phyloP scores from a whole-genome alignment of 2,113 vertebrate genomes.

The Tyto alba region DNA sequence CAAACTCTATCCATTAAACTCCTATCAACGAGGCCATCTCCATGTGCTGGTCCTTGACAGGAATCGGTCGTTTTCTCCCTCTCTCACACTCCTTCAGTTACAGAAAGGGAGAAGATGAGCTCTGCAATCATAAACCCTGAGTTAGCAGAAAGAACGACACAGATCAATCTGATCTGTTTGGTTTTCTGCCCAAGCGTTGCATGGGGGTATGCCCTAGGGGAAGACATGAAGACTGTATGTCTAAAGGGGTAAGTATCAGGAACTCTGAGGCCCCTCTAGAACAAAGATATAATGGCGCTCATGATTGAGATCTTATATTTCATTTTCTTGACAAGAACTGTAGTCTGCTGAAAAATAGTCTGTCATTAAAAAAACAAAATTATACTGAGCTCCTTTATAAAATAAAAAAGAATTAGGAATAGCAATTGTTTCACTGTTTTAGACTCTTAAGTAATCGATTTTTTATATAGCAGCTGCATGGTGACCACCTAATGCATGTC shows the following conservation, averaged over 20 bases:
- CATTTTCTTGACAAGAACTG: not conserved
- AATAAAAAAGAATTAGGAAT: not conserved
- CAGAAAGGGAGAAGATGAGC: not conserved
- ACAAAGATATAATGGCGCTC: not conserved
- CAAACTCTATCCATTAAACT: not conserved
- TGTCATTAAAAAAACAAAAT: not conserved
- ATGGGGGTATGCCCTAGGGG: accelerated
- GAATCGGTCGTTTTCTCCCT: not conserved
- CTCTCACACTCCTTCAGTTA: not conserved
- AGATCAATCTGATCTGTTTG: not conserved
- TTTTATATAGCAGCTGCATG: not conserved
- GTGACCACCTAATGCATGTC: not conserved
- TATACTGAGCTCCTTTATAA: not conserved
- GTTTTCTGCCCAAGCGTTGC: not conserved
- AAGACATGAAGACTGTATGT: not conserved
- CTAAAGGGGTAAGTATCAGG: not conserved
- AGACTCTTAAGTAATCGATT: not conserved
- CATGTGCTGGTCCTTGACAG: not conserved
- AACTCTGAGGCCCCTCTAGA: not conserved
- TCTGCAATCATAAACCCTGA: not conserved
- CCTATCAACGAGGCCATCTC: not conserved
- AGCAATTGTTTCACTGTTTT: not conserved
- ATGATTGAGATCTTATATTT: not conserved
- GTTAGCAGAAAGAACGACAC: not conserved
- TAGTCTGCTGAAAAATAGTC: not conserved